Evolutionary conservation across 2,888 invertebrate species (phyloP), one percentile per base, ranked within the genome.

Genomic region (Melieria picta): DNA sequence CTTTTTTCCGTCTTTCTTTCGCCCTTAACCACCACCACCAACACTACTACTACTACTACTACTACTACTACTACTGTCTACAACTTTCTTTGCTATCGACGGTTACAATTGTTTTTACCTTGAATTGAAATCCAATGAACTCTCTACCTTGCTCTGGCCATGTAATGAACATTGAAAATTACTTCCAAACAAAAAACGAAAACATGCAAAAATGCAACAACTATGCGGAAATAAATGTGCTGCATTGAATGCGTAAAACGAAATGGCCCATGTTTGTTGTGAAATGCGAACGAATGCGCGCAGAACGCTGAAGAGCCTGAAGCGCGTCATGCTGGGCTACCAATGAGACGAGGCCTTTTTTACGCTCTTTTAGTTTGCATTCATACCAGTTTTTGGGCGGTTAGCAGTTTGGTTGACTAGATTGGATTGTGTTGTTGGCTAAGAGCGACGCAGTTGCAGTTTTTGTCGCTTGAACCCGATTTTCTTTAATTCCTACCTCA

Each of bases 281-380:
- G 30, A 30, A 30, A 30, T 30, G 30, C 30, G 30, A 30, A 30
- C 7, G 30, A 47, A 4, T 48, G 48, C 47, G 13, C 66, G 65
- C 73, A 85, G 85, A 83, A 85, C 86, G 75, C 82, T 85, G 69
- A 85, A 84, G 77, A 80, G 80, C 80, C 80, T 85, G 75, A 85
- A 82, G 78, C 84, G 82, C 79, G 82, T 81, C 65, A 85, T 85
- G 85, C 77, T 85, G 79, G 85, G 85, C 77, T 85, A 84, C 80
- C 81, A 77, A 82, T 77, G 80, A 81, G 80, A 79, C 71, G 71
- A 77, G 77, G 78, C 77, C 71, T 79, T 79, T 69, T 80, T 82
- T 76, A 72, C 78, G 76, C 79, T 77, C 65, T 79, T 81, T 76
- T 80, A 81, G 79, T 79, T 75, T 77, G 30, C 30, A 30, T 30